Percentiles rank a stretch among this genome's conserved stretches.
phyloP scores from a whole-genome alignment of 2,113 vertebrate species.

The Urocitellus parryii region DNA sequence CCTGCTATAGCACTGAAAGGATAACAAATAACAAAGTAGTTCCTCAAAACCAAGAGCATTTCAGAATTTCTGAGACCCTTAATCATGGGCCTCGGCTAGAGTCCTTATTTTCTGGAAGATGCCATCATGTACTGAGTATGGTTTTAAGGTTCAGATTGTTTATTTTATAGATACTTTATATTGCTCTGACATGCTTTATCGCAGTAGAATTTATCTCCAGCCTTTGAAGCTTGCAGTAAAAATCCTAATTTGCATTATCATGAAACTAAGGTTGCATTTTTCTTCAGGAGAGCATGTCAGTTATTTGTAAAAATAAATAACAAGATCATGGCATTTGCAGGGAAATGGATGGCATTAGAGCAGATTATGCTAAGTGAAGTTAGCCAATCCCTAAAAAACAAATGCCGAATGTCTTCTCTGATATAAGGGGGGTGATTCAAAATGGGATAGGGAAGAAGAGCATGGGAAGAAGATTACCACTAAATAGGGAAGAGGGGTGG shows the following conservation, averaged over 20 bases:
- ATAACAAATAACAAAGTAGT: neutral
- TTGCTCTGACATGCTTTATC: slow-evolving; percentile 65
- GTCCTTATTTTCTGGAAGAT: neutral
- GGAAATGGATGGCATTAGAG: too few relatives aligned
- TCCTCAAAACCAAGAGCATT: neutral
- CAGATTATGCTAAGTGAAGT: too few relatives aligned
- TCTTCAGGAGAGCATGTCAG: slow-evolving; percentile 50
- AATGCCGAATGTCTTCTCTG: too few relatives aligned
- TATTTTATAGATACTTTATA: slow-evolving; percentile 23
- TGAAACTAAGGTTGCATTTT: slow-evolving; percentile 60
- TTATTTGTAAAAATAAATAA: slow-evolving; percentile 57
- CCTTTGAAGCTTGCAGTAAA: slow-evolving; percentile 59
- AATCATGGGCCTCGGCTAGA: neutral
- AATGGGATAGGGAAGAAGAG: too few relatives aligned
- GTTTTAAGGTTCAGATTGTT: slow-evolving; percentile 53
- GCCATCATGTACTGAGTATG: neutral
- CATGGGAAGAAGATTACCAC: too few relatives aligned
- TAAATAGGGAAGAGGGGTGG: too few relatives aligned
- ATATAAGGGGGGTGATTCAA: too few relatives aligned
- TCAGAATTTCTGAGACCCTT: neutral
- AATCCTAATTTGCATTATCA: slow-evolving; percentile 76
- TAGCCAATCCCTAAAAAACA: too few relatives aligned
- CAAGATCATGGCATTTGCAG: too few relatives aligned
- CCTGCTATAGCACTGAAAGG: neutral
- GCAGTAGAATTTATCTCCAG: slow-evolving; percentile 57